Base-by-base conservation (phyloP, 2,888 invertebrate genomes). In the Muscina levida region DNA sequence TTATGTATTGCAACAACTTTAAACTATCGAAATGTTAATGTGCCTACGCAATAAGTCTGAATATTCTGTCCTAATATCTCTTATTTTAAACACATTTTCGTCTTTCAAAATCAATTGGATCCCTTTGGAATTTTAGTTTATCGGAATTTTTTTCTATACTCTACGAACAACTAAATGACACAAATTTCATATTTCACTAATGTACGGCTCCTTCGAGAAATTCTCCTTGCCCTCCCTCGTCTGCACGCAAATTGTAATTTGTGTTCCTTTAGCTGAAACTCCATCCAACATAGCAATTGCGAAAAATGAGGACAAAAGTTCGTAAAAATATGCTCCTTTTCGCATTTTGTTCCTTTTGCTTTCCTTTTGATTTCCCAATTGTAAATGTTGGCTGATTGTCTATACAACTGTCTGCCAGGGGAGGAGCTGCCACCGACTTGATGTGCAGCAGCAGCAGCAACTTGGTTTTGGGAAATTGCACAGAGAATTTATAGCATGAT, bases 331-430 rank as follows among this genome's bases (percentile, higher is more conserved):
- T 62, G 42, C 37, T 62, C 22, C 19, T 59, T 59, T 59, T 31
- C n/a, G 59, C 37, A 17, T 39, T 22, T 22, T 62, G 39, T 13
- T 22, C 22, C 42, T 62, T 62, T 42, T 70, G 56, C 31, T 76
- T 70, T 42, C 57, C 24, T 17, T 19, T 66, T 73, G 56, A 80
- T 76, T 80, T 80, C 76, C 76, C 79, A 62, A 57, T 76, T 46
- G 79, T 26, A 67, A 73, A 46, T 42, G 15, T 56, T 72, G 72
- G 42, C 17, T 66, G 2, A 66, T 70, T 73, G 22, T 68, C 65
- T 76, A 70, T 80, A 57, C 70, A 46, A 39, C 39, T 57, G 42
- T n/a, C 37, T 59, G 31, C 59, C 57, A 48, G n/a, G 72, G 68
- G 72, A 72, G n/a, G 3, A 65, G 37, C 44, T 65, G 17, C 65